Base-by-base conservation (phyloP, 2,797 vertebrate genomes). In the Vireo griseus region DNA sequence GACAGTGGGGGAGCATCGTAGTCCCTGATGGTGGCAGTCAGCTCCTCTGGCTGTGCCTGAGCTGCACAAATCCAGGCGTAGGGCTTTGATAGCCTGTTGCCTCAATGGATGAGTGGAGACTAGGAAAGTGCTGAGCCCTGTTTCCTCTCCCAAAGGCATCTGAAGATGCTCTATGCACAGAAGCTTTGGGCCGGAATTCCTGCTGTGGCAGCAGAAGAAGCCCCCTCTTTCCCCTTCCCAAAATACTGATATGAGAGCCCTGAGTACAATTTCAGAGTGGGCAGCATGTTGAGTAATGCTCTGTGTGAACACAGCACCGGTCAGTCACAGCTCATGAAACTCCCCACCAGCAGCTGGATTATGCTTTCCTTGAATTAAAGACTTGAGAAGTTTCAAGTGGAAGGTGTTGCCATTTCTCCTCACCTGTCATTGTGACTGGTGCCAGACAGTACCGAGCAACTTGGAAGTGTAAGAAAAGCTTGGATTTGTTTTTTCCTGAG, bases 331-430 rank as follows among this genome's bases (percentile, higher is more conserved):
- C 83, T 86, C 54, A 24, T 5, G 2, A 14, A 82, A 79, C 54
- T 92, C 74, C 68, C 66, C 2, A 11, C 67, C 79, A 85, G 88
- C 71, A 80, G 65, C 75, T 92, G 40, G 59, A 51, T 86, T 86
- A 35, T 5, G 2, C 33, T 93, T 85, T 35, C 63, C 42, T 81
- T 4, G 5, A 76, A 62, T 89, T 81, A 81, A 94, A 79, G 54
- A 80, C 68, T 85, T 88, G 33, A 73, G 76, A 84, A 96, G 31
- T 87, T 95, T 37, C 65, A 50, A 55, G 45, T 2, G 24, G 59
- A 94, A 92, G 72, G 66, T 6, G 8, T 90, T 91, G 86, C 85
- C 7, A 1, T 93, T 95, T 92, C 48, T 88, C 48, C 88, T 91
- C 16, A 11, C 80, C 80, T 88, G 54, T 79, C 4, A 4, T 35